Evolutionary conservation across 2,888 invertebrate species (phyloP).

Genomic region (Deilephila porcellus): DNA sequence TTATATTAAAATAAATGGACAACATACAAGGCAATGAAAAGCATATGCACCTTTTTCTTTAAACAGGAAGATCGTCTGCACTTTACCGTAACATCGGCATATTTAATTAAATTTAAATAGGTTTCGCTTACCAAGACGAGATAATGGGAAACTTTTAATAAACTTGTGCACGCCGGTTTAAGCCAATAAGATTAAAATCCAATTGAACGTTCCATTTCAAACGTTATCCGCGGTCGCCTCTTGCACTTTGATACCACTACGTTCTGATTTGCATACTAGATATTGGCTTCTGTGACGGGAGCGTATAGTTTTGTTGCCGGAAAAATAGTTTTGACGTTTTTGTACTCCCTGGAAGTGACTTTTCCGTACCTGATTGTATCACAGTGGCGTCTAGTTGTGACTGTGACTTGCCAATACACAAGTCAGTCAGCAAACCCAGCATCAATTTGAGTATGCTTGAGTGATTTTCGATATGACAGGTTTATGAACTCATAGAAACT

Average conservation of each 20-base stretch:
- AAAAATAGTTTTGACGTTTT: no score
- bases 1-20: no score
- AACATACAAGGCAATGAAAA: no score
- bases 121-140: not conserved
- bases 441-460: no score
- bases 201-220: constrained; percentile 43
- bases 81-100: not conserved
- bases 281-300: not conserved
- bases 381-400: no score
- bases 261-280: constrained; percentile 22
- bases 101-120: constrained; percentile 23
- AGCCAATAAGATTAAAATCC: constrained; percentile 42
- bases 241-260: constrained; percentile 4
- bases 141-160: constrained; percentile 40
- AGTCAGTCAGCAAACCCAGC: no score
- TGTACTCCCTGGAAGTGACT: not conserved
- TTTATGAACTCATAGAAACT: no score
- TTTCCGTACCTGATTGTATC: no score
- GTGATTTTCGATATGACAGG: no score
- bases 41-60: no score
- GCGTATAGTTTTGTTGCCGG: not conserved
- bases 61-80: not conserved
- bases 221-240: constrained; percentile 35
- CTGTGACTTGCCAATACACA: no score
- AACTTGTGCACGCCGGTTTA: constrained; percentile 38